Conservation (phyloP, 1,140 invertebrate genomes). For the Hyphantria cunea region DNA sequence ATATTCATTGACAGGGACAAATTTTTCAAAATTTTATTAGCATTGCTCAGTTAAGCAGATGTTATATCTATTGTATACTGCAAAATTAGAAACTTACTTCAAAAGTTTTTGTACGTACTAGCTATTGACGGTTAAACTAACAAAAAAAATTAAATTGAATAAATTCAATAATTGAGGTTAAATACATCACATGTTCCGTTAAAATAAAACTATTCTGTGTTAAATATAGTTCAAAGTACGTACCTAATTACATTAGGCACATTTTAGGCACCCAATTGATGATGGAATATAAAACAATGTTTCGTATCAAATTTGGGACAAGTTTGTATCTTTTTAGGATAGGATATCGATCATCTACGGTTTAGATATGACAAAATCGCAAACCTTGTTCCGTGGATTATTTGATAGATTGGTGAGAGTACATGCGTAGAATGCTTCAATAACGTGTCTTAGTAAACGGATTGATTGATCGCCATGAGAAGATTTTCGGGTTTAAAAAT, state of each 20-base stretch:
- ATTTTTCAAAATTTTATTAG: too few relatives aligned
- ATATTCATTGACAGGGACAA: too few relatives aligned
- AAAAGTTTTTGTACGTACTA: too few relatives aligned
- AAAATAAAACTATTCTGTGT: too few relatives aligned
- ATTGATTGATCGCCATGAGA: conserved; percentile 15
- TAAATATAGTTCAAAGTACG: too few relatives aligned
- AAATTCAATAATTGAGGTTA: too few relatives aligned
- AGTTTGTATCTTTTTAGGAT: conserved; percentile 44
- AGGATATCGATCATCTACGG: conserved; percentile 37
- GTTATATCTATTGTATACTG: too few relatives aligned
- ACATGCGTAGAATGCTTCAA: conserved; percentile 8
- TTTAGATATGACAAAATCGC: conserved; percentile 29
- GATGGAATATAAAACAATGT: conserved; percentile 43
- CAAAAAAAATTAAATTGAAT: too few relatives aligned
- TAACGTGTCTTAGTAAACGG: conserved; percentile 3
- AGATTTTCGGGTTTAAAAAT: conserved; percentile 9
- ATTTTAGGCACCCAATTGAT: conserved; percentile 41
- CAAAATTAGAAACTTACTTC: too few relatives aligned
- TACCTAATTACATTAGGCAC: background rate
- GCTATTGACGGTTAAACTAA: too few relatives aligned
- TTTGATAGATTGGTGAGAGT: conserved; percentile 30
- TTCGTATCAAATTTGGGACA: conserved; percentile 49
- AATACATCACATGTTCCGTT: too few relatives aligned
- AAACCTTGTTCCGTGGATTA: conserved; percentile 16
- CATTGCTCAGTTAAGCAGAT: too few relatives aligned